Evolutionary conservation across 2,888 invertebrate genomes (phyloP), one percentile per base, ranked within the genome.

Genomic region (Noctua janthe): DNA sequence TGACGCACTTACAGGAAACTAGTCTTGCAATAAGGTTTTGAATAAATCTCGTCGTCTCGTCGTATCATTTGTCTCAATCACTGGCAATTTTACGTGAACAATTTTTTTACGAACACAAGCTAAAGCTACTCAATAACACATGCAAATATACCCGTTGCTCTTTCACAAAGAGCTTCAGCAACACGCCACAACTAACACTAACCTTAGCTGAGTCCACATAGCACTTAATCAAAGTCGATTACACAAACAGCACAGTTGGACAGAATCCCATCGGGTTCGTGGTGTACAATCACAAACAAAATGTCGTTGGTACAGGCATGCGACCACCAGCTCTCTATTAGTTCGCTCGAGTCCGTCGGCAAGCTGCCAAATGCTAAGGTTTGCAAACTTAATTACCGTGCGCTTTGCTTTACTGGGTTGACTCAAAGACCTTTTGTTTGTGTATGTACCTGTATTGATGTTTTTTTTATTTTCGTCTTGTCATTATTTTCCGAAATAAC

Each of bases 321-420:
- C 78, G 82, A 73, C 83, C 76, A 87, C 81, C 80, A 85, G 73
- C 76, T 84, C 89, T 83, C 84, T 88, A 83, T 84, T 84, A 85
- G 81, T 86, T 76, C 84, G 78, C 77, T 62, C 69, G 79, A 83
- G 76, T 77, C 81, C 75, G 72, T 83, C 87, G 93, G 92, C 92
- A 89, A 71, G 76, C 81, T 89, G 92, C 92, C 92, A 93, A 92
- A 89, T 89, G 84, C 85, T 82, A 84, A 89, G 86, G 89, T 89
- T 92, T 87, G 87, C 85, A 84, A 92, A 91, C 90, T 91, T 91
- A 91, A 92, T 93, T 89, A 87, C 86, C 87, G 72, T 83, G 20
- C 49, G 82, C 64, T 78, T 81, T 85, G 82, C 87, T 83, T 81
- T 79, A 71, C 78, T 73, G 78, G 67, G 47, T 82, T 87, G 74